Evolutionary conservation across 1,140 invertebrate genomes (phyloP), one percentile per base, ranked within the genome.

Genomic region (Papilio machaon): DNA sequence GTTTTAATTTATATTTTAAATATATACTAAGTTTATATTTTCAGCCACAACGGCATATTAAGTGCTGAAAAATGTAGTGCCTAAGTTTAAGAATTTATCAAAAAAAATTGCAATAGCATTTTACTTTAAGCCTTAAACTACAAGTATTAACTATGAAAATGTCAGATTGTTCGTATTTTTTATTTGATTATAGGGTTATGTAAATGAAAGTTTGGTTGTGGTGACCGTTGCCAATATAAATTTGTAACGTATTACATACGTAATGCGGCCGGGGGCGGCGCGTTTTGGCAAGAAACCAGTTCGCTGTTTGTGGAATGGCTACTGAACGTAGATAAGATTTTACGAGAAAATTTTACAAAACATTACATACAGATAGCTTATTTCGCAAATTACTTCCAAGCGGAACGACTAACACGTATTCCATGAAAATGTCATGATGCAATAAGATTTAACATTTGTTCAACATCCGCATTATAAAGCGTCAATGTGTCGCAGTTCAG

Each of bases 201-300:
- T 70, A 35, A 70, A 70, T 70, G 23, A 35, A 70, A 67, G 15
- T 64, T 73, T 73, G n/a, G n/a, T 19, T 1, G 6, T 10, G 47
- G 74, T 76, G 47, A 49, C 47, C 74, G 23, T 49, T 76, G 74
- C 74, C 74, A 76, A 76, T 76, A 76, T 76, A n/a, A 49, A 76
- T 23, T 76, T 76, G 74, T 76, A 76, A 76, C 73, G 73, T 74
- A 73, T 73, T 76, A 76, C 47, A 76, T 76, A 54, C 74, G 47
- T 76, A 76, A 52, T 10, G 74, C 13, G 43, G 74, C 19, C 46
- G 19, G 19, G 2, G 19, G 74, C 74, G 19, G 74, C 46, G 19
- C 47, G 47, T 52, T 76, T 76, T 76, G 74, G 74, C 74, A 76
- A 76, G 74, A 76, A 46, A 76, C 74, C 43, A 76, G 43, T 49